Base-by-base conservation (phyloP, 1,140 invertebrate species). In the Pomacea maculata region DNA sequence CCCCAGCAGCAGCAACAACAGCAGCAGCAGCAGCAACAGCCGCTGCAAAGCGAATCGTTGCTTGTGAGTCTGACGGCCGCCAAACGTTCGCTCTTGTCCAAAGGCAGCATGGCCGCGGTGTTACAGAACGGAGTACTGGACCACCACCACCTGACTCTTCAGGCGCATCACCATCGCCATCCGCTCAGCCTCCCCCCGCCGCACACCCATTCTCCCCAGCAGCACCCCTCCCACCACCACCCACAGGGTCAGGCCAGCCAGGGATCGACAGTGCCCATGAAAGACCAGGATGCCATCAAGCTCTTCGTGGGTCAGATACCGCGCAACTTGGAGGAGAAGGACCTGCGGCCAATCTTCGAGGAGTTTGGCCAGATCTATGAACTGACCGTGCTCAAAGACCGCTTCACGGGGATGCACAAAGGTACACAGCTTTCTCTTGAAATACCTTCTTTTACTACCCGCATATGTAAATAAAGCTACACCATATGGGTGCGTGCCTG, bases 221-320 rank as follows among this genome's bases (percentile, higher is more conserved):
- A 45, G 71, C n/a, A 71, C 71, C 79, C 61, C 72, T 3, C 73
- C 57, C 71, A 61, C 68, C 29, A 70, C 17, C 14, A n/a, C 70
- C 29, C 21, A 1, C n/a, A 8, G 52, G 21, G 55, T 19, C n/a
- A 45, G 45, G 21, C 21, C 63, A 68, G 21, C 55, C 55, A 68
- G 21, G 25, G 63, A 15, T 19, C 25, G 11, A 70, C 19, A 25
- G 70, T 45, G 29, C 21, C 74, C 4, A 64, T 72, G 78, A 80
- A 93, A 85, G 93, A 93, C 74, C 88, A 90, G 75, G 93, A 94
- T 83, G 94, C 96, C 29, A 94, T 97, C 71, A 97, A 97, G 91
- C 93, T 97, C 61, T 97, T 97, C 90, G 95, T 97, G 64, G 96
- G 96, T n/a, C 96, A 98, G 91, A 97, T 98, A 83, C 97, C 97